These are phyloP conservation scores for Epirrhoe tristata DNA, from an alignment of 2,888 invertebrate species.

Conservation along the genomic window DNA sequence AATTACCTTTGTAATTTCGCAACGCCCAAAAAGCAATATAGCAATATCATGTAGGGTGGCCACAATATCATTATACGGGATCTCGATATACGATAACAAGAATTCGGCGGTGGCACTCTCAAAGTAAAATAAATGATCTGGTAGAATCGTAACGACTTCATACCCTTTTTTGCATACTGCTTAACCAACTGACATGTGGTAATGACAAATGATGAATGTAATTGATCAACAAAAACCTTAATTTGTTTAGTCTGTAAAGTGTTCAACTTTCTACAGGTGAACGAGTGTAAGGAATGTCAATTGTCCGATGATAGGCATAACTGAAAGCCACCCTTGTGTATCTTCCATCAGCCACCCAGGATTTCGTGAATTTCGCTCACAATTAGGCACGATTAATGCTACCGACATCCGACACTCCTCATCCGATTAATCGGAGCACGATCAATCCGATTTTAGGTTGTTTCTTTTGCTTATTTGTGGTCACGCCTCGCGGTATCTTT, in stretches of 20 bases:
- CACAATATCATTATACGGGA: slow-evolving; percentile 58
- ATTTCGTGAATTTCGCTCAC: slow-evolving; percentile 71
- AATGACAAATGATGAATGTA: slow-evolving; percentile 33
- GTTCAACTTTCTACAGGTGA: slow-evolving; percentile 10
- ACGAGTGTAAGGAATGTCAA: slow-evolving; percentile 17
- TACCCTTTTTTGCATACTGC: slow-evolving; percentile 27
- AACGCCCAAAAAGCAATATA: slow-evolving; percentile 64
- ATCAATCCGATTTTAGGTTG: slow-evolving; percentile 73
- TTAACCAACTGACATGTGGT: slow-evolving; percentile 17
- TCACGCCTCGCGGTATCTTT: slow-evolving; percentile 65
- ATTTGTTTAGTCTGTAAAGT: slow-evolving; percentile 17
- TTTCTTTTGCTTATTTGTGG: slow-evolving; percentile 75
- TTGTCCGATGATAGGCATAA: slow-evolving; percentile 21
- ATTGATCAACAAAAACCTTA: slow-evolving; percentile 47
- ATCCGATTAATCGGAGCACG: slow-evolving; percentile 73
- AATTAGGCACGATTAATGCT: slow-evolving; percentile 81
- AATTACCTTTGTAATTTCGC: slow-evolving; percentile 67
- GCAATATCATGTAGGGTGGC: slow-evolving; percentile 61
- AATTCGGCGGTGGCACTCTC: slow-evolving; percentile 43
- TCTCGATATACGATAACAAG: slow-evolving; percentile 57
- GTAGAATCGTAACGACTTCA: slow-evolving; percentile 47
- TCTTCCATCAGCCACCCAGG: slow-evolving; percentile 68
- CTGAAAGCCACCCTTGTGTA: slow-evolving; percentile 53
- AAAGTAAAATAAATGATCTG: slow-evolving; percentile 55
- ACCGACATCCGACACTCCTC: slow-evolving; percentile 73